phyloP scores from a whole-genome alignment of 2,797 vertebrate genomes.

The Parauchenoglanis ngamensis region DNA sequence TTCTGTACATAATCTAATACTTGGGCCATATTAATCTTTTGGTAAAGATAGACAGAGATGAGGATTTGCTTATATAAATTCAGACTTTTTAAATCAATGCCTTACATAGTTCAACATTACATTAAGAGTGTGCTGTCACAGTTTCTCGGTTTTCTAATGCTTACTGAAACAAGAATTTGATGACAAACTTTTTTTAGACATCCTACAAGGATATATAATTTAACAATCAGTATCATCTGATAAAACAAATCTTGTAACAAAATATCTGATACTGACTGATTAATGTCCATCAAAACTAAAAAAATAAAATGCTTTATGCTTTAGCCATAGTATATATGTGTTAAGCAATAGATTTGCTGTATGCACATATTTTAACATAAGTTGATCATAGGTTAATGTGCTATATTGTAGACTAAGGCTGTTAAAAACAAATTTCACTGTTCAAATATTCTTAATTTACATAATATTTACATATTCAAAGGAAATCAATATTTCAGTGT shows the following conservation, averaged over 20 bases:
- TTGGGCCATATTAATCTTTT: constrained; percentile 79
- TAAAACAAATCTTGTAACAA: background rate
- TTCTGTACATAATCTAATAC: constrained; percentile 80
- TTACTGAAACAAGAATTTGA: background rate
- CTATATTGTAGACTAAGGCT: background rate
- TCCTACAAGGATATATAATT: background rate
- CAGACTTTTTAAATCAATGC: background rate
- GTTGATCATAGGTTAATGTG: background rate
- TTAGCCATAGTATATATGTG: background rate
- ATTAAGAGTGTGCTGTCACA: background rate
- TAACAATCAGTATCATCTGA: background rate
- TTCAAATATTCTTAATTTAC: background rate
- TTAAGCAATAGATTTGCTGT: background rate
- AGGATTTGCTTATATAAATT: background rate
- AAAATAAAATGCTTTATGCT: background rate
- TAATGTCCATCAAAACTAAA: background rate
- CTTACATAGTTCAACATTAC: background rate
- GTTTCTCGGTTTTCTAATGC: background rate
- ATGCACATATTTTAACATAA: background rate
- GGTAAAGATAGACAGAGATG: constrained; percentile 5
- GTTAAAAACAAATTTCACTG: background rate
- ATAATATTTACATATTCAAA: background rate
- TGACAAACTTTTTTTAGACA: background rate
- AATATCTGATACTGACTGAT: background rate
- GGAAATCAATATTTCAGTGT: background rate